Evolutionary conservation across 2,113 vertebrate genomes (phyloP).

Genomic region (Leptobrachium ailaonicum): DNA sequence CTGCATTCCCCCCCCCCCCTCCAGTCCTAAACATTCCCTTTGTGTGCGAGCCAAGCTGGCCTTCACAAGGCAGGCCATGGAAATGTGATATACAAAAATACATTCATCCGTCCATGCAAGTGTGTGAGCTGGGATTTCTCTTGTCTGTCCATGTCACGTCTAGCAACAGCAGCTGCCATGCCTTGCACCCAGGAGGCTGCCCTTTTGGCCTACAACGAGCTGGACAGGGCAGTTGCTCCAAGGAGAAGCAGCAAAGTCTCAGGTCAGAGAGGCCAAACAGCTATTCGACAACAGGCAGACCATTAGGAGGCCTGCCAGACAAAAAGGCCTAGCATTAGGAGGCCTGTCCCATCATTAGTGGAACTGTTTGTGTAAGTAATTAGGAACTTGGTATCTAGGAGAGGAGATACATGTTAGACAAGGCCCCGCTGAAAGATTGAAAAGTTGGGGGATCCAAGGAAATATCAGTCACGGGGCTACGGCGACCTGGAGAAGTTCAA

Average conservation of each 20-base stretch:
- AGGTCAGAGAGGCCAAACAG: conserved; percentile 90
- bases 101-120: conserved; percentile 68
- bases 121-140: conserved; percentile 67
- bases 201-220: conserved; percentile 87
- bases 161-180: conserved; percentile 91
- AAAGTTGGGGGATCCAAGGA: conserved; percentile 80
- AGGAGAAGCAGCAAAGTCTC: conserved; percentile 78
- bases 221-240: conserved; percentile 84
- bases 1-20: conserved; percentile 58
- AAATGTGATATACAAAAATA: conserved; percentile 70
- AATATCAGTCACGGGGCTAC: conserved; percentile 75
- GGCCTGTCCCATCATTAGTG: conserved; percentile 80
- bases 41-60: conserved; percentile 53
- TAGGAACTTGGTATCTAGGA: conserved; percentile 88
- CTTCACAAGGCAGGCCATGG: conserved; percentile 45
- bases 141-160: conserved; percentile 79
- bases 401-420: conserved; percentile 75
- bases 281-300: conserved; percentile 76
- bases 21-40: conserved; percentile 45
- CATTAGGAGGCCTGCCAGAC: conserved; percentile 76
- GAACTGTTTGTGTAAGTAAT: conserved; percentile 97
- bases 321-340: conserved; percentile 78
- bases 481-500: conserved; percentile 96
- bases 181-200: conserved; percentile 78
- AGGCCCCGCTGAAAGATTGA: conserved; percentile 67